These are phyloP conservation scores for Nannospalax galili DNA, from an alignment of 2,113 vertebrate genomes.

Conservation along the genomic window DNA sequence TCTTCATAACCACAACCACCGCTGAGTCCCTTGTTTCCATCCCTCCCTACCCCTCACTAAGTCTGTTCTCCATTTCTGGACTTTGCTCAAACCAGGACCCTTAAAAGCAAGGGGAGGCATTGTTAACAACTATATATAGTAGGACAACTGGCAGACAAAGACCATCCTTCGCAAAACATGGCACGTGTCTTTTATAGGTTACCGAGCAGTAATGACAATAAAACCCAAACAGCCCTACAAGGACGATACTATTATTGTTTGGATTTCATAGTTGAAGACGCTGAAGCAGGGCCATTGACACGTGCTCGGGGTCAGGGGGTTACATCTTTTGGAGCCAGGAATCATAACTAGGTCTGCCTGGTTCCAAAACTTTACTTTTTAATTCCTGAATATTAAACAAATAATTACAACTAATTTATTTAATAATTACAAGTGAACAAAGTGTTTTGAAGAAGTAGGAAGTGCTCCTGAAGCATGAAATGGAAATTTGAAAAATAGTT, in stretches of 20 bases:
- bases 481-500: slow-evolving; percentile 50
- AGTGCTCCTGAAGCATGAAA: slow-evolving; percentile 45
- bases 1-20: neutral
- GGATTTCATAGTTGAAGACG: slow-evolving; percentile 40
- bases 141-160: neutral
- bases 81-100: neutral
- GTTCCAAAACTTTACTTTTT: slow-evolving; percentile 28
- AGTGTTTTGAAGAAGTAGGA: slow-evolving; percentile 41
- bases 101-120: neutral
- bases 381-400: slow-evolving; percentile 43
- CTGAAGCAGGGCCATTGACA: neutral
- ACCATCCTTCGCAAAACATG: neutral
- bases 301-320: neutral
- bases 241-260: neutral
- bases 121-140: neutral
- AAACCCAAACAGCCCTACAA: neutral
- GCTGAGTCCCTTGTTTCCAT: neutral
- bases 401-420: slow-evolving; percentile 57
- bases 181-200: neutral
- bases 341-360: slow-evolving; percentile 5
- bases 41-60: neutral
- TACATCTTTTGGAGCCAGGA: neutral
- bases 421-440: slow-evolving; percentile 52
- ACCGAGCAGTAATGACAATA: neutral
- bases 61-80: neutral